phyloP scores from a whole-genome alignment of 2,888 invertebrate genomes.

The Drosophila borborema region DNA sequence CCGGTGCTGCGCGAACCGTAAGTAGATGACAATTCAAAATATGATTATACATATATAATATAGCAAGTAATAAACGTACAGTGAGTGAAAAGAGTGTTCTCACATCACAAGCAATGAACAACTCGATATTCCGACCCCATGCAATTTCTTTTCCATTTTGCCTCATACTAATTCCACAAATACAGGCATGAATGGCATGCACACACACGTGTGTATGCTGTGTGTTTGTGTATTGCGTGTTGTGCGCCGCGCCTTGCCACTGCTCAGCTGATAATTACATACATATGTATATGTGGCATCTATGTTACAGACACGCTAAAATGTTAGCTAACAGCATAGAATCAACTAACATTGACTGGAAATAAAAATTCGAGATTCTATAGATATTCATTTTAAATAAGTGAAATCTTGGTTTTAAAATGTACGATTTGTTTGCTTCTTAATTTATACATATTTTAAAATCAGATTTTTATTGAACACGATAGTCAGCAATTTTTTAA shows the following conservation, averaged over 20 bases:
- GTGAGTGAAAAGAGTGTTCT: background rate
- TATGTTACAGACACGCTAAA: conserved; percentile 49
- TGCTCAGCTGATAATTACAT: conserved; percentile 46
- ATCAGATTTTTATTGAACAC: too few relatives aligned
- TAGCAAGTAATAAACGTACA: background rate
- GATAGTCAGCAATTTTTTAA: background rate
- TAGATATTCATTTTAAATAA: background rate
- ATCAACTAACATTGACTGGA: background rate
- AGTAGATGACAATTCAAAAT: conserved; percentile 85
- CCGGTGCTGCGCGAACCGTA: conserved; percentile 93
- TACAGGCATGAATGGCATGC: background rate
- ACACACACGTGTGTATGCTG: conserved; percentile 11
- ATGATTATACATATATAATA: background rate
- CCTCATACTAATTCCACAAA: conserved; percentile 10
- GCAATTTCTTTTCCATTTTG: conserved; percentile 33
- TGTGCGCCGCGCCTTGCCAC: conserved; percentile 31
- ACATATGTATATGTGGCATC: conserved; percentile 21
- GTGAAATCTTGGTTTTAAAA: too few relatives aligned
- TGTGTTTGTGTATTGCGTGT: conserved; percentile 13
- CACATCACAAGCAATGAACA: background rate
- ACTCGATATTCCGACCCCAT: conserved; percentile 11
- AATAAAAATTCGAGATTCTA: background rate
- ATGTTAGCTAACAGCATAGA: conserved; percentile 44
- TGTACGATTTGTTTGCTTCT: background rate
- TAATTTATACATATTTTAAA: background rate